These are phyloP conservation scores for Callionymus lyra DNA, from an alignment of 2,113 vertebrate genomes.

Conservation along the genomic window DNA sequence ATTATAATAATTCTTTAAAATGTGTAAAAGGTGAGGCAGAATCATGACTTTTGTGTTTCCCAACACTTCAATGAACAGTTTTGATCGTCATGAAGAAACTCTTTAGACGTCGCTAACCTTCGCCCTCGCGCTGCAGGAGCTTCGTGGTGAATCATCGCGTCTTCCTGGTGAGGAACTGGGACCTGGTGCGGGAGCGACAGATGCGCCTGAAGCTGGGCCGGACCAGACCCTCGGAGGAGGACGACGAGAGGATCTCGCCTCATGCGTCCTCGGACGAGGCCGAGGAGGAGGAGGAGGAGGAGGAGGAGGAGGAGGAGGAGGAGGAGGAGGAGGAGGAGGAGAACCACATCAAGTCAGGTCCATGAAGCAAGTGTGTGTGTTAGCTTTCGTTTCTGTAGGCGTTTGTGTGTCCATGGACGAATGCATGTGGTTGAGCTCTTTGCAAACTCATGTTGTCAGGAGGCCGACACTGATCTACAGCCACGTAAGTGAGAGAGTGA, in stretches of 20 bases:
- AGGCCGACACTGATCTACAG: too few relatives aligned
- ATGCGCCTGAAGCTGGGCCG: constrained; percentile 76
- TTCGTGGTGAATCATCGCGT: constrained; percentile 87
- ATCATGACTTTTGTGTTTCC: too few relatives aligned
- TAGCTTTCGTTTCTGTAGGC: constrained; percentile 66
- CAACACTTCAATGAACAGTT: too few relatives aligned
- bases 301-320: constrained; percentile 41
- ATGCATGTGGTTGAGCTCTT: too few relatives aligned
- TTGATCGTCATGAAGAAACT: too few relatives aligned
- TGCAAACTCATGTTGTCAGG: too few relatives aligned
- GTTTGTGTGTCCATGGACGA: constrained; percentile 12
- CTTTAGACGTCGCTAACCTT: too few relatives aligned
- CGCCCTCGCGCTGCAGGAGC: constrained; percentile 71
- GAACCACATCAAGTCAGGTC: constrained; percentile 66
- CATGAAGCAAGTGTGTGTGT: constrained; percentile 71
- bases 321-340: constrained; percentile 47
- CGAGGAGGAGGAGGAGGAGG: constrained; percentile 40
- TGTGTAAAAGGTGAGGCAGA: too few relatives aligned
- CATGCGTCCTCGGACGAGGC: too few relatives aligned
- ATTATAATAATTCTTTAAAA: too few relatives aligned
- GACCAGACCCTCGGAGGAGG: constrained; percentile 39
- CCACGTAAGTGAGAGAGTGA: too few relatives aligned
- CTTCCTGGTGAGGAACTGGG: constrained; percentile 91
- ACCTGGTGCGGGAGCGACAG: constrained; percentile 84
- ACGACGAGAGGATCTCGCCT: constrained; percentile 17